Evolutionary conservation across 2,113 vertebrate species (phyloP).

Genomic region (Clupea harengus): DNA sequence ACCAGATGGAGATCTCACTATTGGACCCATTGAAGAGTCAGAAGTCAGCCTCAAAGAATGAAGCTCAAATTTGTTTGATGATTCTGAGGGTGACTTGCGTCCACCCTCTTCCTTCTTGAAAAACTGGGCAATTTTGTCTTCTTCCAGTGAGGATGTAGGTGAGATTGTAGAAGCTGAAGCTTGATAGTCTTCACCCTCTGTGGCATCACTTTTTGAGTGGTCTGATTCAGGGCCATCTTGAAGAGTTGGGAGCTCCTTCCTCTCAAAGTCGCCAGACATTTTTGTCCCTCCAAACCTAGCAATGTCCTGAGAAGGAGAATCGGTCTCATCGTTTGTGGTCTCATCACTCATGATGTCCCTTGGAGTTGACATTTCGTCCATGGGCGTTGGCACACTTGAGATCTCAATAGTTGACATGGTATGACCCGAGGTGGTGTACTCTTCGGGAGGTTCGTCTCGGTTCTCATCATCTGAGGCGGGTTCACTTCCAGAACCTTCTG

Average conservation of each 20-base stretch:
- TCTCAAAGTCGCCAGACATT: slow-evolving; percentile 72
- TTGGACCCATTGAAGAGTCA: slow-evolving; percentile 71
- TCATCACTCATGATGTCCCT: slow-evolving; percentile 89
- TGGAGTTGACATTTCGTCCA: slow-evolving; percentile 93
- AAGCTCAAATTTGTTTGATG: slow-evolving; percentile 53
- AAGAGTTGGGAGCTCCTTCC: slow-evolving; percentile 72
- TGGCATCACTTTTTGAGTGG: slow-evolving; percentile 83
- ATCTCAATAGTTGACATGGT: slow-evolving; percentile 93
- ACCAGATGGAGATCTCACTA: slow-evolving; percentile 83
- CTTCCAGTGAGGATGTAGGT: slow-evolving; percentile 86
- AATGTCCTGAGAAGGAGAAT: slow-evolving; percentile 84
- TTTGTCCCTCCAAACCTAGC: slow-evolving; percentile 72
- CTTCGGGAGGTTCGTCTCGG: slow-evolving; percentile 82
- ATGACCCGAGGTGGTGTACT: slow-evolving; percentile 86
- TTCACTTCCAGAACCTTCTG: slow-evolving; percentile 82
- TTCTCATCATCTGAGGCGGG: slow-evolving; percentile 89
- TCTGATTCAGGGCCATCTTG: slow-evolving; percentile 68
- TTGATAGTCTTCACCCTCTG: slow-evolving; percentile 86
- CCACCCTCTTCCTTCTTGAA: slow-evolving; percentile 37
- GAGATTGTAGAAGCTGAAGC: slow-evolving; percentile 90
- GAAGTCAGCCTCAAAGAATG: slow-evolving; percentile 65
- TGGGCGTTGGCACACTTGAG: slow-evolving; percentile 89
- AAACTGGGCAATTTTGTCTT: slow-evolving; percentile 79
- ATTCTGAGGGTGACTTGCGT: slow-evolving; percentile 37
- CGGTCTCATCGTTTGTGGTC: slow-evolving; percentile 85